phyloP scores from a whole-genome alignment of 2,888 invertebrate species.

The Clanis bilineata region DNA sequence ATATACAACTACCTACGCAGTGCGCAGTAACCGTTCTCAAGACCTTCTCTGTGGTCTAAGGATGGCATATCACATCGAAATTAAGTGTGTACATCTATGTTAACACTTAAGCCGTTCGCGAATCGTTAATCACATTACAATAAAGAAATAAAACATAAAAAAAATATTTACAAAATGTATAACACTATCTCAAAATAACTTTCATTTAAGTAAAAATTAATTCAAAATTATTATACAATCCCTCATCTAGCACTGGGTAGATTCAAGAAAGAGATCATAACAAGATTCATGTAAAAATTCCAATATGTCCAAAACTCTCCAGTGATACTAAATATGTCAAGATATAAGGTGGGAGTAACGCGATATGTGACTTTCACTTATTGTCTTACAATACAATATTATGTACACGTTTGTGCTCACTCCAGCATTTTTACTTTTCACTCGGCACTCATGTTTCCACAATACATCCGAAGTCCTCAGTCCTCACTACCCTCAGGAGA shows the following conservation, averaged over 20 bases:
- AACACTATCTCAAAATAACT: constrained; percentile 75
- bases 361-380: constrained; percentile 77
- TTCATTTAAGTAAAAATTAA: constrained; percentile 61
- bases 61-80: constrained; percentile 72
- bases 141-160: constrained; percentile 50
- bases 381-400: constrained; percentile 65
- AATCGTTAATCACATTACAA: constrained; percentile 49
- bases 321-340: constrained; percentile 48
- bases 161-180: constrained; percentile 73
- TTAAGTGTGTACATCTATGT: constrained; percentile 44
- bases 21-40: constrained; percentile 67
- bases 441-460: constrained; percentile 45
- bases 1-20: constrained; percentile 68
- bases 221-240: constrained; percentile 64
- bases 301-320: constrained; percentile 46
- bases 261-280: constrained; percentile 79
- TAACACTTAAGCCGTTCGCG: constrained; percentile 66
- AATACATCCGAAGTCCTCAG: constrained; percentile 33
- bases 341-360: constrained; percentile 61
- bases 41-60: constrained; percentile 49
- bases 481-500: constrained; percentile 43
- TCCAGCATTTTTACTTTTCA: constrained; percentile 67
- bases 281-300: constrained; percentile 73
- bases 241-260: constrained; percentile 79
- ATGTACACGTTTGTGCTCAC: constrained; percentile 71